Percentiles rank a stretch among this genome's conserved stretches.
These are phyloP conservation scores for Meles meles DNA, from an alignment of 2,113 vertebrate genomes.

Conservation along the genomic window DNA sequence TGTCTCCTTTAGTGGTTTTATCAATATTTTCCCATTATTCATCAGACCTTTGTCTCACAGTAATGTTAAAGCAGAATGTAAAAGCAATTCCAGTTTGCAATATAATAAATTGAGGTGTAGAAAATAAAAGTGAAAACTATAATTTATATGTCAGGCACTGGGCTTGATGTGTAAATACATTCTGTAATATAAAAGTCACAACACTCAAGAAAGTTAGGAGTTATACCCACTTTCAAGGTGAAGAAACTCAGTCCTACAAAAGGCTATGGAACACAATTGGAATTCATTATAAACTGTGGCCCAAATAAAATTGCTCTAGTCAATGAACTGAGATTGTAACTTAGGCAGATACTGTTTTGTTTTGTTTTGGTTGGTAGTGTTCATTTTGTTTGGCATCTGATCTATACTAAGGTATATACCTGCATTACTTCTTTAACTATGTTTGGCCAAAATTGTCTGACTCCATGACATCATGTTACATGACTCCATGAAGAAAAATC, in stretches of 20 bases:
- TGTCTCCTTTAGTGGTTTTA: background rate
- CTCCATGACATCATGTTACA: background rate
- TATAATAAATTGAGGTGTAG: background rate
- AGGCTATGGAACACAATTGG: background rate
- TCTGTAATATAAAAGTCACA: background rate
- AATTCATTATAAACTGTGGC: background rate
- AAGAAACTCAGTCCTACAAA: background rate
- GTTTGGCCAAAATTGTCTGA: background rate
- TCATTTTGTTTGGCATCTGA: background rate
- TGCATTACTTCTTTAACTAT: background rate
- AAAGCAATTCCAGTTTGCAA: background rate
- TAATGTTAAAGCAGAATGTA: background rate
- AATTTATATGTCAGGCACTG: background rate
- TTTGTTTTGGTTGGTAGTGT: background rate
- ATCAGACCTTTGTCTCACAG: background rate
- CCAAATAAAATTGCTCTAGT: background rate
- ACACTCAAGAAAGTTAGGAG: background rate
- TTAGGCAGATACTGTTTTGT: background rate
- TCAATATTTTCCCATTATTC: background rate
- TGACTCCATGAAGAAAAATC: background rate
- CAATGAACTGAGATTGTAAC: background rate
- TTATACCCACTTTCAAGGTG: background rate
- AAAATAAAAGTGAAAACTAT: background rate
- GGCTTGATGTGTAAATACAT: background rate
- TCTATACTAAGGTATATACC: background rate